phyloP scores from a whole-genome alignment of 2,888 invertebrate species.

The Balanococcus diminutus region DNA sequence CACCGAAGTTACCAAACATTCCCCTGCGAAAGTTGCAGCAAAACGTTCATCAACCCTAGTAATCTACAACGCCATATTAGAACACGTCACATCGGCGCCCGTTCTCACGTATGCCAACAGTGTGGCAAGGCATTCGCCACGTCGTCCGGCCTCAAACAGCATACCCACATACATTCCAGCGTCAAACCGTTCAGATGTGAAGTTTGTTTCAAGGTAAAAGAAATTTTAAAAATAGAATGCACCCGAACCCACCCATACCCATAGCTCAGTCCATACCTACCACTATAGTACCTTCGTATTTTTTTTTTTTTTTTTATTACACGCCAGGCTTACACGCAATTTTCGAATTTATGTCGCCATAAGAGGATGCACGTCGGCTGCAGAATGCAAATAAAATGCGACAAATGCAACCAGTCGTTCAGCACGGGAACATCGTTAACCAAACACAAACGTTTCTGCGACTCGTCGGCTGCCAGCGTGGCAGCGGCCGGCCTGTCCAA shows the following conservation, averaged over 20 bases:
- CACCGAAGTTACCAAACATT: constrained; percentile 85
- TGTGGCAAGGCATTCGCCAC: constrained; percentile 99
- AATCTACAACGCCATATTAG: constrained; percentile 96
- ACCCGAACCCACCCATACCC: no score
- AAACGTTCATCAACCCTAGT: constrained; percentile 94
- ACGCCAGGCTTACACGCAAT: constrained; percentile 93
- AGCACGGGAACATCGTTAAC: constrained; percentile 88
- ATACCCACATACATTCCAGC: constrained; percentile 98
- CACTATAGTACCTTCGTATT: no score
- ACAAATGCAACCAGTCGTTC: constrained; percentile 92
- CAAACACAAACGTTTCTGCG: constrained; percentile 96
- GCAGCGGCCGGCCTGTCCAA: neutral
- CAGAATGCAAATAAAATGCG: constrained; percentile 90
- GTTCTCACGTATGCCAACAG: constrained; percentile 96
- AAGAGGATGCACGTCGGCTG: constrained; percentile 98
- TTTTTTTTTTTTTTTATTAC: constrained; percentile 46
- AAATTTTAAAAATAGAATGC: no score
- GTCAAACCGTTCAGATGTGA: constrained; percentile 97
- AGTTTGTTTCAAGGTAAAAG: constrained; percentile 88
- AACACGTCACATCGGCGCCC: constrained; percentile 91
- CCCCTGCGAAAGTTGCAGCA: constrained; percentile 90
- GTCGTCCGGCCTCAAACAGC: constrained; percentile 96
- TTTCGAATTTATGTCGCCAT: constrained; percentile 99
- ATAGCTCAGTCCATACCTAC: no score
- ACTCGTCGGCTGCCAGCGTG: constrained; percentile 68